Percentiles rank a stretch among this genome's conserved stretches.
Evolutionary conservation across 2,888 invertebrate species (phyloP).

Genomic region (Harpalus rubripes): DNA sequence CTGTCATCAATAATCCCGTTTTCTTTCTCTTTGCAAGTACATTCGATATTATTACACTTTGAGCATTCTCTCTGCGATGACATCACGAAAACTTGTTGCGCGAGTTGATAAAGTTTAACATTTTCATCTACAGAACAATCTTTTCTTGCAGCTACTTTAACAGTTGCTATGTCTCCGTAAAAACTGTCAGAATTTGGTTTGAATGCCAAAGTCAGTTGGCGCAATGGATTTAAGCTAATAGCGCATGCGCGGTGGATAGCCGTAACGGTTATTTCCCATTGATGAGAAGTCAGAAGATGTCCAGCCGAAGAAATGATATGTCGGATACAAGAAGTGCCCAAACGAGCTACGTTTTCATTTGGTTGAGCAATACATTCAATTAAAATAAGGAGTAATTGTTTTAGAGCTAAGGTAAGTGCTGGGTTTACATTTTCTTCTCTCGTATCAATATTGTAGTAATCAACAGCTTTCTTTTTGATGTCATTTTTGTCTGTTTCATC

Average conservation of each 20-base stretch:
- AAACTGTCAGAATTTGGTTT: conserved; percentile 95
- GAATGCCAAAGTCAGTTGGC: conserved; percentile 93
- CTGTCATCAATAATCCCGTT: conserved; percentile 86
- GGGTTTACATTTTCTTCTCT: conserved; percentile 78
- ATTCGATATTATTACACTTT: conserved; percentile 75
- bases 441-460: conserved; percentile 61
- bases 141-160: conserved; percentile 94
- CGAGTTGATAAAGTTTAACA: conserved; percentile 90
- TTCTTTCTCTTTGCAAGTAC: conserved; percentile 76
- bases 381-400: conserved; percentile 90
- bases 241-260: conserved; percentile 91
- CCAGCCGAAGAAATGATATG: conserved; percentile 92
- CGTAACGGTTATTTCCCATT: conserved; percentile 92
- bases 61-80: conserved; percentile 75
- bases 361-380: conserved; percentile 95
- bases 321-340: conserved; percentile 95
- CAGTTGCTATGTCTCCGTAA: conserved; percentile 94
- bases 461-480: conserved; percentile 75
- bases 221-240: conserved; percentile 91
- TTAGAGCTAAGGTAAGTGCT: conserved; percentile 88
- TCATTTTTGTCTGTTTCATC: conserved; percentile 69
- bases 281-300: conserved; percentile 87
- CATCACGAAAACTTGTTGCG: conserved; percentile 91
- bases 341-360: conserved; percentile 92
- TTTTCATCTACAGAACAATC: conserved; percentile 92